A percentile compares a stretch with the other conserved stretches of the same genome.
Conservation (phyloP, 2,888 invertebrate genomes). For the Lottia gigantea region DNA sequence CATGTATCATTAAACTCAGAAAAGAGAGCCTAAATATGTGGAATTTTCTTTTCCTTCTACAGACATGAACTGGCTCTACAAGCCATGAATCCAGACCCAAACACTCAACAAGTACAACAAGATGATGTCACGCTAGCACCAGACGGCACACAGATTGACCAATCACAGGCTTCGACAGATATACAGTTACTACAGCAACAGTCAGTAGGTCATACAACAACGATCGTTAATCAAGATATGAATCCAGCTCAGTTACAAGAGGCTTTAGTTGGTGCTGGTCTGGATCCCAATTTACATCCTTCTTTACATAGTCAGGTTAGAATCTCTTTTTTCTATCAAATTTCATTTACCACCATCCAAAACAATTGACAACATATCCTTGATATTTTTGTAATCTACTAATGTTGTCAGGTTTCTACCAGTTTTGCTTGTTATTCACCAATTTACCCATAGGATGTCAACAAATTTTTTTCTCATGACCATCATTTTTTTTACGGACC, state of each 20-base stretch:
- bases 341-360: too few relatives aligned
- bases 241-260: slow-evolving; percentile 35
- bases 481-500: slow-evolving; percentile 13
- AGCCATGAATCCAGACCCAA: slow-evolving; percentile 35
- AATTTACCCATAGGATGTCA: too few relatives aligned
- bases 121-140: slow-evolving; percentile 11
- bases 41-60: slow-evolving; percentile 17
- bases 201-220: slow-evolving; percentile 41
- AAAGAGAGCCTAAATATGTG: not conserved
- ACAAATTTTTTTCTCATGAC: not conserved
- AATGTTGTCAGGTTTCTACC: too few relatives aligned
- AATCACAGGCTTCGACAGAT: slow-evolving; percentile 42
- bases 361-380: too few relatives aligned
- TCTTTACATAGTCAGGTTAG: slow-evolving; percentile 61
- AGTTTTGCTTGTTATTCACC: too few relatives aligned
- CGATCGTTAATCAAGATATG: slow-evolving; percentile 42
- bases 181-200: slow-evolving; percentile 38
- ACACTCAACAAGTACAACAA: slow-evolving; percentile 27
- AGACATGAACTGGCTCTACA: slow-evolving; percentile 71
- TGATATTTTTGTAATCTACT: too few relatives aligned
- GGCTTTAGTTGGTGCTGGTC: slow-evolving; percentile 34
- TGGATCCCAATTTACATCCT: slow-evolving; percentile 55
- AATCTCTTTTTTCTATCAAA: too few relatives aligned
- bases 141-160: slow-evolving; percentile 18
- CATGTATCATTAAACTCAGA: not conserved